phyloP scores from a whole-genome alignment of 2,797 vertebrate genomes.

The Halcyon smyrnensis region DNA sequence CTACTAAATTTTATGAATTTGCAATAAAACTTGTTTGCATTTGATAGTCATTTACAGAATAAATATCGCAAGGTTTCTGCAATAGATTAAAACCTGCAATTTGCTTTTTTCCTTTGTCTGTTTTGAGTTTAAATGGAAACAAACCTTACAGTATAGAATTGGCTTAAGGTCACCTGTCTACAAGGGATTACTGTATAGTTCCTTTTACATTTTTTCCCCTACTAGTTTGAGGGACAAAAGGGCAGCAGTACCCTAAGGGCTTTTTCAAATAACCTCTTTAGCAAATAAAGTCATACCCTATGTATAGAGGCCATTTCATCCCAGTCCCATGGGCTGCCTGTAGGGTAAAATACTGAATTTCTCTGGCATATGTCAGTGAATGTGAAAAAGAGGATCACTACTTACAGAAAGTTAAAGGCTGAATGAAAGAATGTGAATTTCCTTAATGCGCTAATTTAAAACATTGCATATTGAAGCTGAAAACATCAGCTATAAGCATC shows the following conservation, averaged over 20 bases:
- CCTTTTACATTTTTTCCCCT: slow-evolving; percentile 40
- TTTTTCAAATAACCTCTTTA: slow-evolving; percentile 79
- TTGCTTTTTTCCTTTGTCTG: slow-evolving; percentile 7
- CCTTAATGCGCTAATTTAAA: slow-evolving; percentile 19
- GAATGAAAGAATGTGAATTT: slow-evolving; percentile 51
- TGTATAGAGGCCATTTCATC: slow-evolving; percentile 60
- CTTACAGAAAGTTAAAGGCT: slow-evolving; percentile 47
- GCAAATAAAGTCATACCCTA: slow-evolving; percentile 73
- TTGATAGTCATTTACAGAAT: slow-evolving; percentile 1
- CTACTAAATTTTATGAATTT: background rate
- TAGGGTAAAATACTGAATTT: slow-evolving; percentile 47
- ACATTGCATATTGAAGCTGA: background rate
- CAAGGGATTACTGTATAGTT: slow-evolving; percentile 71
- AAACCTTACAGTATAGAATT: slow-evolving; percentile 65
- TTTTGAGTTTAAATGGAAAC: slow-evolving; percentile 69
- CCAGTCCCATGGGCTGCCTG: slow-evolving; percentile 49
- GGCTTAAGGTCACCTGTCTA: slow-evolving; percentile 78
- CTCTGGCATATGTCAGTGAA: slow-evolving; percentile 55
- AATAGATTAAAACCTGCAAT: slow-evolving; percentile 44
- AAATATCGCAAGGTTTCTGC: background rate
- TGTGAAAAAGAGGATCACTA: slow-evolving; percentile 35
- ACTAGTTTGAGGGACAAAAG: slow-evolving; percentile 64
- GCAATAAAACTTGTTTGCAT: background rate
- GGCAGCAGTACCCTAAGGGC: slow-evolving; percentile 45
- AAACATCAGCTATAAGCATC: background rate